Conservation (phyloP, 2,888 invertebrate genomes). For the Scelioninae gen. 2 region DNA sequence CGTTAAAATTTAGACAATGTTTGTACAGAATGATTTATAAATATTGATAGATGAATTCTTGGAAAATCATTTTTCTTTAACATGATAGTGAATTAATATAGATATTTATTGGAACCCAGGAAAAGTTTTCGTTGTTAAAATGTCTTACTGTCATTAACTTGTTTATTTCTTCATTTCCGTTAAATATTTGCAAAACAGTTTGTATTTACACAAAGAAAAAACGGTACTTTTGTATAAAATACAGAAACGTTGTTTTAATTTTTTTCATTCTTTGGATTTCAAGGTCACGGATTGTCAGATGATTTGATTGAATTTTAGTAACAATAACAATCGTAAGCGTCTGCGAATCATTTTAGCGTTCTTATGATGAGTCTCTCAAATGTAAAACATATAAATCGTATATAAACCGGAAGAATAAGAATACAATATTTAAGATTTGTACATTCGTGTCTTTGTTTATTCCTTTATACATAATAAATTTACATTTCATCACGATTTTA, state of each 20-base stretch:
- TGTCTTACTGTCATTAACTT: background rate
- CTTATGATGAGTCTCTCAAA: no score
- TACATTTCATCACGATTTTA: slow-evolving; percentile 23
- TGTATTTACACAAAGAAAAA: background rate
- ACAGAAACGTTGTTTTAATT: slow-evolving; percentile 4
- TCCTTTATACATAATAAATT: slow-evolving; percentile 38
- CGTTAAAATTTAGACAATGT: slow-evolving; percentile 54
- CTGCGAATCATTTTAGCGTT: slow-evolving; percentile 37
- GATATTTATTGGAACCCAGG: no score
- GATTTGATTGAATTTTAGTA: slow-evolving; percentile 10
- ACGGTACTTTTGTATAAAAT: background rate
- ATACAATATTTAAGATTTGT: slow-evolving; percentile 48
- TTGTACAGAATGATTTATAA: slow-evolving; percentile 56
- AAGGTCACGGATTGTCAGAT: background rate
- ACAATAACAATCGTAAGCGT: slow-evolving; percentile 13
- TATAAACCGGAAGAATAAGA: slow-evolving; percentile 37
- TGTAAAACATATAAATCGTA: slow-evolving; percentile 52
- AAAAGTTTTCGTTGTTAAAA: background rate
- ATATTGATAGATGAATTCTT: slow-evolving; percentile 31
- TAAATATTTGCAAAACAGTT: no score
- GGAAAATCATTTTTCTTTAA: slow-evolving; percentile 15
- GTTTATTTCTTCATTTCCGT: background rate
- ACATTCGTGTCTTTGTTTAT: slow-evolving; percentile 33
- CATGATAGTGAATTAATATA: background rate
- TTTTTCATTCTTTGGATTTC: slow-evolving; percentile 2